Evolutionary conservation across 1,140 invertebrate genomes (phyloP).

Genomic region (Asobara japonica): DNA sequence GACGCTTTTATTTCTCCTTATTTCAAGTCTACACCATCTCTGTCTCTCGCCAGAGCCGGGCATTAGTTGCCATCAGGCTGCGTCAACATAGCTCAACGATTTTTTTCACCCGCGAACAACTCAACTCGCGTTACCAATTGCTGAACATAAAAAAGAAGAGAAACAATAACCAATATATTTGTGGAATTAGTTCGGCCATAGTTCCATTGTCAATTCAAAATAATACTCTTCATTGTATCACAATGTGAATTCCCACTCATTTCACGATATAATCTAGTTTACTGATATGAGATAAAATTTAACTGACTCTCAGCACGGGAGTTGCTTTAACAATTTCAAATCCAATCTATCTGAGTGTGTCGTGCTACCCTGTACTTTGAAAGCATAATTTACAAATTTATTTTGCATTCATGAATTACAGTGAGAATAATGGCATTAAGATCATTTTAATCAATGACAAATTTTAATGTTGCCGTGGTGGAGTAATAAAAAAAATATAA

Average conservation of each 20-base stretch:
- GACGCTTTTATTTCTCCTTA: not conserved
- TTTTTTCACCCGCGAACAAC: not conserved
- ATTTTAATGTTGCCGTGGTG: not conserved
- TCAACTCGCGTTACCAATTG: too few relatives aligned
- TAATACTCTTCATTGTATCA: not conserved
- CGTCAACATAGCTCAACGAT: not conserved
- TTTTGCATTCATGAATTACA: not conserved
- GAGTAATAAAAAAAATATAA: too few relatives aligned
- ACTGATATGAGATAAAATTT: conserved; percentile 6
- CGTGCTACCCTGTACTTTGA: not conserved
- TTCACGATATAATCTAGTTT: not conserved
- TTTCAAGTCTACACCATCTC: not conserved
- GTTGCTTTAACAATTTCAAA: not conserved
- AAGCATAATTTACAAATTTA: not conserved
- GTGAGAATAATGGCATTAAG: not conserved
- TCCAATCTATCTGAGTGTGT: not conserved
- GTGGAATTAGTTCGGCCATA: not conserved
- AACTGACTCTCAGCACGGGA: not conserved
- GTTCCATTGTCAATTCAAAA: not conserved
- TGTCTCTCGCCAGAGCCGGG: not conserved
- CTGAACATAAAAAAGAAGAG: too few relatives aligned
- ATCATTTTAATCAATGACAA: not conserved
- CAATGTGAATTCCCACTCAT: not conserved
- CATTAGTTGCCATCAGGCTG: not conserved
- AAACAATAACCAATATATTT: not conserved